Percentiles rank a stretch among this genome's conserved stretches.
phyloP scores from a whole-genome alignment of 2,888 invertebrate species.

The Aphelenchoides bicaudatus region DNA sequence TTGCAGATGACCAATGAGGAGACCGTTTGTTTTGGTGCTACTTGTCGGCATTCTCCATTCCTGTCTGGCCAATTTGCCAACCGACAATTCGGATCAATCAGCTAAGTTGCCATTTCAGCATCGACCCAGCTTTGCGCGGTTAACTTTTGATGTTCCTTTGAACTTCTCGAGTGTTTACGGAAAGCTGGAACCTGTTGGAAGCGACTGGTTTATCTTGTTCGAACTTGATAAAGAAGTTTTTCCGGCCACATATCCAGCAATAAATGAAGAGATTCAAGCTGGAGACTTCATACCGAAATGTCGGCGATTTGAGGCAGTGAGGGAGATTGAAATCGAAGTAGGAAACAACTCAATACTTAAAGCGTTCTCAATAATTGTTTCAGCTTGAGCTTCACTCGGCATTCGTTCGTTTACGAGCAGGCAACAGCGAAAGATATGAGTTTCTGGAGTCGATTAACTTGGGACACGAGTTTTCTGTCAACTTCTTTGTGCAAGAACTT shows the following conservation, averaged over 20 bases:
- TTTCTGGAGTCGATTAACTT: conserved; percentile 16
- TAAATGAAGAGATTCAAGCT: conserved; percentile 19
- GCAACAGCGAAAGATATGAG: conserved; percentile 17
- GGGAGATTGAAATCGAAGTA: conserved; percentile 13
- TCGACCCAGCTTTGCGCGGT: too few species aligned
- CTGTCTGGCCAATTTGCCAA: too few species aligned
- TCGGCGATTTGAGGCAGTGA: neutral
- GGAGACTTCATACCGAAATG: conserved; percentile 7
- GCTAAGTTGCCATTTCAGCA: too few species aligned
- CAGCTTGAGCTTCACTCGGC: conserved; percentile 13
- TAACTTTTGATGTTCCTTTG: too few species aligned
- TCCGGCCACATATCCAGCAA: conserved; percentile 6
- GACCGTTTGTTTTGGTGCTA: too few species aligned
- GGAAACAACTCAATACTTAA: neutral
- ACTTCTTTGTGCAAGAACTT: conserved; percentile 12
- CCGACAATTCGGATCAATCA: too few species aligned
- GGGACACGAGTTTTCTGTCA: conserved; percentile 2
- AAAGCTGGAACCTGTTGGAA: conserved; percentile 6
- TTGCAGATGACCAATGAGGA: too few species aligned
- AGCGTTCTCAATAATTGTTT: neutral
- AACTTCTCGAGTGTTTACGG: conserved; percentile 23
- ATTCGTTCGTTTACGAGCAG: conserved; percentile 10
- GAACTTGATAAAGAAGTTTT: conserved; percentile 2
- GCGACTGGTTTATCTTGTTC: conserved; percentile 16
- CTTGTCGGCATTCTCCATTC: too few species aligned